A percentile compares a stretch with the other conserved stretches of the same genome.
phyloP scores from a whole-genome alignment of 2,888 invertebrate genomes.

The Phyto melanocephala region DNA sequence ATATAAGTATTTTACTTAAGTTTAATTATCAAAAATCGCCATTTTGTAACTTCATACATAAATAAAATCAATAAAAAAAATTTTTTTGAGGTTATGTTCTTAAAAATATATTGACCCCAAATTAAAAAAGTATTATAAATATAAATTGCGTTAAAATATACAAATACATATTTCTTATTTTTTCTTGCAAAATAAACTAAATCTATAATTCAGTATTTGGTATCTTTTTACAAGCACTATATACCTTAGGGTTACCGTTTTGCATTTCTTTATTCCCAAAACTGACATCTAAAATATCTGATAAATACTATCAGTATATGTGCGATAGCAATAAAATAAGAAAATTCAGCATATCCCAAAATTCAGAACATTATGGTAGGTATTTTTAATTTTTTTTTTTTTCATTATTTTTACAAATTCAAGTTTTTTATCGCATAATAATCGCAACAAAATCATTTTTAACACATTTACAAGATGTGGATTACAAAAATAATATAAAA shows the following conservation, averaged over 20 bases:
- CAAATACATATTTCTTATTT: background rate
- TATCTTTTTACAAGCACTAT: constrained; percentile 31
- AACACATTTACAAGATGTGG: no score
- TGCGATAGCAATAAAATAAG: no score
- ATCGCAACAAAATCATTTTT: no score
- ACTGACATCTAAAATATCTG: background rate
- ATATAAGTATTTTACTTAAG: background rate
- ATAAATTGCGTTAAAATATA: background rate
- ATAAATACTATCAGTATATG: no score
- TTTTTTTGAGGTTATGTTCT: constrained; percentile 49
- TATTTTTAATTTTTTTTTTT: background rate
- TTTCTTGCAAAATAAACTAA: background rate
- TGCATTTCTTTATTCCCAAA: background rate
- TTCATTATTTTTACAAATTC: no score
- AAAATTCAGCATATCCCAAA: no score
- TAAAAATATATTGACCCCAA: background rate
- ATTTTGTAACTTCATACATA: background rate
- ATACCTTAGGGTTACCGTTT: background rate
- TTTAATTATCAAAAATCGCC: background rate
- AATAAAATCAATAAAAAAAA: background rate
- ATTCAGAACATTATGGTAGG: no score
- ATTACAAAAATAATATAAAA: no score
- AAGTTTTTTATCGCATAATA: no score
- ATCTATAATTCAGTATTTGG: constrained; percentile 18
- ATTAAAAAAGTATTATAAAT: background rate